Evolutionary conservation across 2,888 invertebrate species (phyloP).

Genomic region (Colletes collaris): DNA sequence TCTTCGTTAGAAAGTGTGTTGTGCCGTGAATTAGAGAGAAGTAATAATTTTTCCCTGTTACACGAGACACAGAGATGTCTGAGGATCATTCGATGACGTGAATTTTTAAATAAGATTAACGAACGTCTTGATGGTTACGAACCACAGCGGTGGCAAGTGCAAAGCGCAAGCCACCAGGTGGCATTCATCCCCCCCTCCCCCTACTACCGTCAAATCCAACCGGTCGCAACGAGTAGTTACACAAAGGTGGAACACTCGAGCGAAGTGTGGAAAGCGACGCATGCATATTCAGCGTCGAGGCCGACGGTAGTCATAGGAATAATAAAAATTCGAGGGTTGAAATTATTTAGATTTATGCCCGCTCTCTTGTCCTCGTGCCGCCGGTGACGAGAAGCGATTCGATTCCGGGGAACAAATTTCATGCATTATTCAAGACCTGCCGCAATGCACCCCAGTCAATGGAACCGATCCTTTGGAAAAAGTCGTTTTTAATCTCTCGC

Average conservation of each 20-base stretch:
- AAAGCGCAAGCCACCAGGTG: slow-evolving; percentile 34
- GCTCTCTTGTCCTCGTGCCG: slow-evolving; percentile 77
- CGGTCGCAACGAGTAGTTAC: slow-evolving; percentile 53
- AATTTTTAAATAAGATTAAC: slow-evolving; percentile 31
- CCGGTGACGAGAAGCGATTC: slow-evolving; percentile 78
- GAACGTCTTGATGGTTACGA: slow-evolving; percentile 26
- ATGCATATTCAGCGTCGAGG: slow-evolving; percentile 76
- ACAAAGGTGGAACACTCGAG: slow-evolving; percentile 69
- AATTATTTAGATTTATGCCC: slow-evolving; percentile 82
- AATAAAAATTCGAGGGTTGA: slow-evolving; percentile 79
- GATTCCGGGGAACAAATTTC: slow-evolving; percentile 81
- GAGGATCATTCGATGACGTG: slow-evolving; percentile 2
- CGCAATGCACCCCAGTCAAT: slow-evolving; percentile 74
- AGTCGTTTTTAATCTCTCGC: slow-evolving; percentile 70
- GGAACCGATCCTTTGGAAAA: slow-evolving; percentile 77
- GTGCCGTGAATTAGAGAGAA: no score
- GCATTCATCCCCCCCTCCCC: slow-evolving; percentile 24
- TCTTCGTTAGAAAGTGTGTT: no score
- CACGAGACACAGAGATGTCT: background rate
- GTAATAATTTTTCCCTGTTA: no score
- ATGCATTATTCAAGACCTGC: slow-evolving; percentile 80
- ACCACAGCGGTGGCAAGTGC: slow-evolving; percentile 20
- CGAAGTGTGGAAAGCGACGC: slow-evolving; percentile 66
- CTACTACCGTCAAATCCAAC: background rate
- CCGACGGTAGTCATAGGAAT: slow-evolving; percentile 73